A percentile compares a stretch with the other conserved stretches of the same genome.
Evolutionary conservation across 2,113 vertebrate genomes (phyloP).

Genomic region (Hucho hucho): DNA sequence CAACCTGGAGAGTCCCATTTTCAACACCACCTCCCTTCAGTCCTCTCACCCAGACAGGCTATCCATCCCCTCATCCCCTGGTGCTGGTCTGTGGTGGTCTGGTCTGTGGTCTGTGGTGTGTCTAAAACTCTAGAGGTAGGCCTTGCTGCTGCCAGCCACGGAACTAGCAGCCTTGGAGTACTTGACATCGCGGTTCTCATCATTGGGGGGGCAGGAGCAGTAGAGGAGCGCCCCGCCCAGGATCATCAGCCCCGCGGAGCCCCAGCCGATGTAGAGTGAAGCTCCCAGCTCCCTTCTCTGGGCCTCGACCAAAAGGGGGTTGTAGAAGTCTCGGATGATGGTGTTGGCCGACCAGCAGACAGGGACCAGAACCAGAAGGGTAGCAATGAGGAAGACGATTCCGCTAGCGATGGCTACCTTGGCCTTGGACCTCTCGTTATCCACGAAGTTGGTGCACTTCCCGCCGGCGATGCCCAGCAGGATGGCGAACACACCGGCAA

Average conservation of each 20-base stretch:
- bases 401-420: slow-evolving; percentile 35
- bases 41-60: no score
- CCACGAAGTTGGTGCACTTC: slow-evolving; percentile 41
- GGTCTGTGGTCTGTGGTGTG: no score
- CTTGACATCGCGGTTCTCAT: no score
- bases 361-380: slow-evolving; percentile 63
- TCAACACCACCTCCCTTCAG: no score
- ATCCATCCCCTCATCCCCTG: no score
- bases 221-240: slow-evolving; percentile 53
- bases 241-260: slow-evolving; percentile 61
- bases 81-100: no score
- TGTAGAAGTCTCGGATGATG: slow-evolving; percentile 77
- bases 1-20: no score
- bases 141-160: no score
- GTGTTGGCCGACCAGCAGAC: slow-evolving; percentile 74
- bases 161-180: no score
- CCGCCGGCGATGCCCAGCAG: slow-evolving; percentile 18
- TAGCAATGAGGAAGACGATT: slow-evolving; percentile 38
- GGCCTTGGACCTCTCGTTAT: slow-evolving; percentile 25
- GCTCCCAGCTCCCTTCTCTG: slow-evolving; percentile 76
- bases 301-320: slow-evolving; percentile 69
- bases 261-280: slow-evolving; percentile 76
- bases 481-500: slow-evolving; percentile 26
- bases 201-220: not conserved
- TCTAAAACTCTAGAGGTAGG: no score